phyloP scores from a whole-genome alignment of 2,888 invertebrate species.

The Cotesia congregata region DNA sequence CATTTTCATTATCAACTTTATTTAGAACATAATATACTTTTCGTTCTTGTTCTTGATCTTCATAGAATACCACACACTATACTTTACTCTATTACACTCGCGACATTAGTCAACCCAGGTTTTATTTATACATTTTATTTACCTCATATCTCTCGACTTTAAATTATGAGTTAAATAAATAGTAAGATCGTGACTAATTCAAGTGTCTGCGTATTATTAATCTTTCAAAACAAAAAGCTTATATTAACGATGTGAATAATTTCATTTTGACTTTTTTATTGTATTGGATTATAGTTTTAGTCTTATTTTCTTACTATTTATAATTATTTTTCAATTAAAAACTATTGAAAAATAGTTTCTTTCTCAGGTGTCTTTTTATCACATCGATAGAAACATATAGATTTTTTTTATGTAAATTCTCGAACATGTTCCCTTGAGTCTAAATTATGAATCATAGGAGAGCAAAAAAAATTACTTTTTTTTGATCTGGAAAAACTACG shows the following conservation, averaged over 20 bases:
- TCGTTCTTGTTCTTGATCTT: slow-evolving; percentile 31
- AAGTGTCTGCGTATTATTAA: slow-evolving; percentile 36
- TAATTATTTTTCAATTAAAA: slow-evolving; percentile 1
- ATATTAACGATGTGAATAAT: slow-evolving; percentile 34
- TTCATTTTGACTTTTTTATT: slow-evolving; percentile 7
- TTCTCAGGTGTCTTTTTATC: too few species aligned
- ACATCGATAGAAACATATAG: too few species aligned
- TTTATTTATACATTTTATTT: slow-evolving; percentile 9
- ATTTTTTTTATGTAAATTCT: too few species aligned
- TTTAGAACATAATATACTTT: slow-evolving; percentile 23
- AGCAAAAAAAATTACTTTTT: too few species aligned
- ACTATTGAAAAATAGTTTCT: too few species aligned
- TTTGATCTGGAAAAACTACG: too few species aligned
- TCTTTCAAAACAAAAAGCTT: slow-evolving; percentile 21
- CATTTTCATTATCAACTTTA: slow-evolving; percentile 48
- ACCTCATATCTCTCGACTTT: background rate
- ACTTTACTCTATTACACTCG: slow-evolving; percentile 13
- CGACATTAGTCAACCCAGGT: background rate
- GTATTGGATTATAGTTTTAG: background rate
- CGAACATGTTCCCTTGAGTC: too few species aligned
- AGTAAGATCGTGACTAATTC: slow-evolving; percentile 32
- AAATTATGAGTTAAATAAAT: slow-evolving; percentile 25
- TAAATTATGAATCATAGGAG: too few species aligned
- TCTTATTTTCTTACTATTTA: slow-evolving; percentile 6
- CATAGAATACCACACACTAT: slow-evolving; percentile 8